Evolutionary conservation across 2,888 invertebrate species (phyloP), one percentile per base, ranked within the genome.

Genomic region (Dinocampus coccinellae): DNA sequence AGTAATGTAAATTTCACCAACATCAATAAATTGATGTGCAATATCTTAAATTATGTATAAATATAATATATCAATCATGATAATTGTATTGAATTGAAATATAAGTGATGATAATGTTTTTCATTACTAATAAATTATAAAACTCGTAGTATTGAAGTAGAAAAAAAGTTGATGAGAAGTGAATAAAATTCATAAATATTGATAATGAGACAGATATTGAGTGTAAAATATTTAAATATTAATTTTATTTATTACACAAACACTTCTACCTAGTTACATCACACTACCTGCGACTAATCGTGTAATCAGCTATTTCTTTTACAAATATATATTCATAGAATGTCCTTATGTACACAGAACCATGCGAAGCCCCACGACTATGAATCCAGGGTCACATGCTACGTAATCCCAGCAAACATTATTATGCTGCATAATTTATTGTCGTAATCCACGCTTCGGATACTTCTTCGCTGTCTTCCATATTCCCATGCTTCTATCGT

Each of bases 361-460:
- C 9, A 24, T 24, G 16, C 47, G 13, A 55, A 55, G n/a, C 55
- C 24, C 55, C 13, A 55, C 24, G 47, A 24, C 55, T 55, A 26
- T 24, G 55, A 70, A 66, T 69, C 70, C 68, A 66, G 73, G 72
- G 70, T 67, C 75, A 63, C 71, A 73, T 69, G 69, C 73, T 42
- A 64, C 47, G 69, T 75, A 75, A 75, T 75, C 75, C 75, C 71
- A 34, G 69, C 71, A 73, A 75, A 69, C 75, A 69, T 75, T 73
- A 75, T 75, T 75, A 71, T 71, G 62, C 61, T 60, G 75, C 70
- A 75, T 75, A 75, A 75, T 75, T 73, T 75, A 75, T 75, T 65
- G 39, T 69, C 55, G 63, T 75, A 73, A 73, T 75, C 75, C 73
- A 71, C 69, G 71, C 69, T 73, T 71, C 68, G 72, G 73, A 73